Conservation (phyloP, 1,140 invertebrate genomes). For the Palaemon carinicauda region DNA sequence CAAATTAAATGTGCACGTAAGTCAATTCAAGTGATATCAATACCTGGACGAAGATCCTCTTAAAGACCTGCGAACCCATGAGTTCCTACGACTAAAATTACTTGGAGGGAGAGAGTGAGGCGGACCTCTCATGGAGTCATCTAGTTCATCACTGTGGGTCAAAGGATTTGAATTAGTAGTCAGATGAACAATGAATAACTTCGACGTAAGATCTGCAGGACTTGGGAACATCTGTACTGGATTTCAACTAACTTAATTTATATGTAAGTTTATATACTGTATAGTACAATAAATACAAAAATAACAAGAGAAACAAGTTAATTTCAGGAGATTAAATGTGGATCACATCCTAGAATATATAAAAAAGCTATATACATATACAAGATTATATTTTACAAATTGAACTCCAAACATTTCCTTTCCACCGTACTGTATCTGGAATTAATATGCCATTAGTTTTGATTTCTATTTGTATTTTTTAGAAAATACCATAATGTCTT, state of each 20-base stretch:
- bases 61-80: conserved; percentile 57
- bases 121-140: conserved; percentile 31
- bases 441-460: too few species aligned
- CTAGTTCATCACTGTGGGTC: conserved; percentile 23
- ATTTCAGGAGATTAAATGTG: too few species aligned
- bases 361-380: too few species aligned
- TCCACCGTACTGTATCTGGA: too few species aligned
- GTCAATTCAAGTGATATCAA: background rate
- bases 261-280: background rate
- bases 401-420: too few species aligned
- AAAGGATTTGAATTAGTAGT: background rate
- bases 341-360: too few species aligned
- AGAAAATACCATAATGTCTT: too few species aligned
- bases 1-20: background rate
- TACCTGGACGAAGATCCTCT: conserved; percentile 53
- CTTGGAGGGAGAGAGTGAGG: conserved; percentile 50
- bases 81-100: conserved; percentile 59
- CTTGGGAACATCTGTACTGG: background rate
- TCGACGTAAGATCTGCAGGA: background rate
- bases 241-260: background rate
- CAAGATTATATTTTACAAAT: too few species aligned
- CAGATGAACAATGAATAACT: background rate
- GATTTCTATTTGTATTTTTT: too few species aligned
- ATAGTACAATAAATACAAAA: background rate
- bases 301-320: background rate